These are phyloP conservation scores for Eilema caniola DNA, from an alignment of 2,888 invertebrate genomes.

Conservation along the genomic window DNA sequence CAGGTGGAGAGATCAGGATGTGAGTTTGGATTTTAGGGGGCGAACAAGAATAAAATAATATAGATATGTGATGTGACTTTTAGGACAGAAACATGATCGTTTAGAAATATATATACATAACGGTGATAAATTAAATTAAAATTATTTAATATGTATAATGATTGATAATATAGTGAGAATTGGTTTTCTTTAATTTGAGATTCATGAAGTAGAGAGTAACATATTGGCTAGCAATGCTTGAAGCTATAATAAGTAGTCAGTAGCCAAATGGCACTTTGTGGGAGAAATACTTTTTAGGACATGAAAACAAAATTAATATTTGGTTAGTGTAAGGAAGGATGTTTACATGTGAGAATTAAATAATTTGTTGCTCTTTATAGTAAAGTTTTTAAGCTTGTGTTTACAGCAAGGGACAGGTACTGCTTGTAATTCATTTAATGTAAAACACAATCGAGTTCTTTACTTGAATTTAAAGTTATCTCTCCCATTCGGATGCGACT, in stretches of 20 bases:
- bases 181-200: neutral
- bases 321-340: neutral
- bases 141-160: neutral
- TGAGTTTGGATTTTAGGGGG: too few species aligned
- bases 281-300: slow-evolving; percentile 57
- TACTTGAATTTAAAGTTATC: neutral
- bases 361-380: neutral
- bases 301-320: too few species aligned
- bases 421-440: too few species aligned
- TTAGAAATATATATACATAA: neutral
- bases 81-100: too few species aligned
- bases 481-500: neutral
- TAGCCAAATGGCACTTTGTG: slow-evolving; percentile 67
- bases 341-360: neutral
- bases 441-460: too few species aligned
- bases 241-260: slow-evolving; percentile 28
- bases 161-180: neutral
- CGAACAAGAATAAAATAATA: too few species aligned
- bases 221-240: slow-evolving; percentile 17
- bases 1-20: too few species aligned
- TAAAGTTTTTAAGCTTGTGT: neutral
- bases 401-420: too few species aligned
- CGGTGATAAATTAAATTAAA: neutral
- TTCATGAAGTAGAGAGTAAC: neutral
- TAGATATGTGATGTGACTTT: too few species aligned